phyloP scores from a whole-genome alignment of 2,888 invertebrate species.

The Cantharis rustica region DNA sequence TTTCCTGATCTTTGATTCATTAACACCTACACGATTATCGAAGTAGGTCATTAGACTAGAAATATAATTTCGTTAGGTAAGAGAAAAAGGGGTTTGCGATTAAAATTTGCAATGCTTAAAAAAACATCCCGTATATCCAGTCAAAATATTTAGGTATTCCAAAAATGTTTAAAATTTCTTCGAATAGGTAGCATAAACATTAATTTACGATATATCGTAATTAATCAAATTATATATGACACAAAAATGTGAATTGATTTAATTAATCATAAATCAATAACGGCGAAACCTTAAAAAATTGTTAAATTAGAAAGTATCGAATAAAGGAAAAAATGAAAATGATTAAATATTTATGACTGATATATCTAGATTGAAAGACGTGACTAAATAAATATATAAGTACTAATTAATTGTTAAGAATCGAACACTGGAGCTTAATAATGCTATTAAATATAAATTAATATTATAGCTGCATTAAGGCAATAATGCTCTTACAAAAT shows the following conservation, averaged over 20 bases:
- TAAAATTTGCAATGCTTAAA: background rate
- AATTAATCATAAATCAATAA: background rate
- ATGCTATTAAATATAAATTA: background rate
- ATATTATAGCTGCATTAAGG: background rate
- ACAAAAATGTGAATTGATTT: background rate
- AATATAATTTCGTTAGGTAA: background rate
- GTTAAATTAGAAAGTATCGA: background rate
- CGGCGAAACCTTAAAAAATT: background rate
- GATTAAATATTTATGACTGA: background rate
- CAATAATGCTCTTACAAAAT: background rate
- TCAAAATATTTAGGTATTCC: background rate
- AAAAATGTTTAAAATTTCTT: background rate
- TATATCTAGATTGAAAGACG: background rate
- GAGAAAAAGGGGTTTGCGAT: background rate
- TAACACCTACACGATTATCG: background rate
- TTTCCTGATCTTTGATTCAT: background rate
- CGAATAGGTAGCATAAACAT: background rate
- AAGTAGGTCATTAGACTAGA: background rate
- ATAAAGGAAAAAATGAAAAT: background rate
- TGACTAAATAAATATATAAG: background rate
- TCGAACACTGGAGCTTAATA: background rate
- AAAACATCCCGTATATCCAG: background rate
- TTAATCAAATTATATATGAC: background rate
- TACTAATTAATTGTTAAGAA: background rate
- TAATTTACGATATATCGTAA: background rate